Evolutionary conservation across 2,888 invertebrate genomes (phyloP), one percentile per base, ranked within the genome.

Genomic region (Agrotis segetum): DNA sequence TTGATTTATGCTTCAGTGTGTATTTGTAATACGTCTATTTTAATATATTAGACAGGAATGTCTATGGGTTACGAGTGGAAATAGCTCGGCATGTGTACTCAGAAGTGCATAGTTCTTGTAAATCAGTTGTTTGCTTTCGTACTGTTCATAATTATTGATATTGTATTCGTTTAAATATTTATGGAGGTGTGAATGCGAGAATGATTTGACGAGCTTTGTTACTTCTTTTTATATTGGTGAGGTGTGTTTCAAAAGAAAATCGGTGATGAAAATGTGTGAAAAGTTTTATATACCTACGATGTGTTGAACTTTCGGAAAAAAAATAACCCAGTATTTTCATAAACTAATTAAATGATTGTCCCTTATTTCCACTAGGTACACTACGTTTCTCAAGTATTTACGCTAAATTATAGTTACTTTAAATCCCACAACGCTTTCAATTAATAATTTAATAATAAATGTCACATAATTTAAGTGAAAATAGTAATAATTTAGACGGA

Each of bases 31-130:
- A 81, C 78, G 75, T 82, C 81, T 82, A 88, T 88, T 88, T 86
- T 77, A 85, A 87, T 88, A 85, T 87, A 86, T 85, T 86, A 87
- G 81, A 80, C 83, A 84, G 87, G 89, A 88, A 89, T 89, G 84
- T 85, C 79, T 84, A 83, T 88, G 77, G 77, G 80, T 83, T 82
- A 73, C 73, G 77, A 73, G 71, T 87, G 77, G 77, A 89, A 89
- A 89, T 89, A 89, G 89, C 87, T 82, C 83, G 76, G 79, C 76
- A 69, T 78, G 74, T 77, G 84, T 84, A 79, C 53, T 44, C 24
- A 63, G 73, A 82, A 86, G 79, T 84, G 79, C 84, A 84, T 85
- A 76, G 78, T 79, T 81, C 74, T 82, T 71, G 82, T 82, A 77
- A 86, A 79, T 77, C 73, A 44, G 55, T 68, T 53, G 71, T 55